These are phyloP conservation scores for Haemorhous mexicanus DNA, from an alignment of 2,113 vertebrate species.

Conservation along the genomic window DNA sequence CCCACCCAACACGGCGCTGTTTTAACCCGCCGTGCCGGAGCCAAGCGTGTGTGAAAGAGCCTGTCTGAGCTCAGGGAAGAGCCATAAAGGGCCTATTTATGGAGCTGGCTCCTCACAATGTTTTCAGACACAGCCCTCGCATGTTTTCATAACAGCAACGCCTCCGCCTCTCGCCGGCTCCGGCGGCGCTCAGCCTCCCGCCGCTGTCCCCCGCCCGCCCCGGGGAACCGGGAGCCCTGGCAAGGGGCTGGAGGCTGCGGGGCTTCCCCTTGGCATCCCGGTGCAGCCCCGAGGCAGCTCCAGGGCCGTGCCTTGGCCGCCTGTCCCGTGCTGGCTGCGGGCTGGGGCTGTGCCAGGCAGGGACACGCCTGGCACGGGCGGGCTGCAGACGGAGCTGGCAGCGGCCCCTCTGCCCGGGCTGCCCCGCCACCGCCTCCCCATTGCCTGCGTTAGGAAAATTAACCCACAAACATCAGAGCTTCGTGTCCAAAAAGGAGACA, in stretches of 20 bases:
- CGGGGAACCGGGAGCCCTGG: neutral
- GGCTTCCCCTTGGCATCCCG: neutral
- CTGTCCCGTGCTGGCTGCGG: accelerated
- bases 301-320: neutral
- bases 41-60: neutral
- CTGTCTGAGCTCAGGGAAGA: neutral
- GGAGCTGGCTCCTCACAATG: slow-evolving; percentile 36
- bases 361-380: neutral
- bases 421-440: neutral
- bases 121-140: slow-evolving; percentile 57
- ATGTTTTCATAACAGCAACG: slow-evolving; percentile 57
- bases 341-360: neutral
- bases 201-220: neutral
- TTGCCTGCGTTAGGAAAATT: no score
- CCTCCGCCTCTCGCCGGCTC: slow-evolving; percentile 30
- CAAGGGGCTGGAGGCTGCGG: neutral
- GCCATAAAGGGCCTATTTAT: slow-evolving; percentile 42
- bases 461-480: no score
- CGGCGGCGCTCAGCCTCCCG: neutral
- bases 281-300: neutral
- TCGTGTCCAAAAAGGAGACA: no score
- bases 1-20: accelerated
- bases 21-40: neutral
- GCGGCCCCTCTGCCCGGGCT: neutral
- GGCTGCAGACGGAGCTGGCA: neutral